Evolutionary conservation across 2,113 vertebrate species (phyloP), one percentile per base, ranked within the genome.

Genomic region (Notiomystis cincta): DNA sequence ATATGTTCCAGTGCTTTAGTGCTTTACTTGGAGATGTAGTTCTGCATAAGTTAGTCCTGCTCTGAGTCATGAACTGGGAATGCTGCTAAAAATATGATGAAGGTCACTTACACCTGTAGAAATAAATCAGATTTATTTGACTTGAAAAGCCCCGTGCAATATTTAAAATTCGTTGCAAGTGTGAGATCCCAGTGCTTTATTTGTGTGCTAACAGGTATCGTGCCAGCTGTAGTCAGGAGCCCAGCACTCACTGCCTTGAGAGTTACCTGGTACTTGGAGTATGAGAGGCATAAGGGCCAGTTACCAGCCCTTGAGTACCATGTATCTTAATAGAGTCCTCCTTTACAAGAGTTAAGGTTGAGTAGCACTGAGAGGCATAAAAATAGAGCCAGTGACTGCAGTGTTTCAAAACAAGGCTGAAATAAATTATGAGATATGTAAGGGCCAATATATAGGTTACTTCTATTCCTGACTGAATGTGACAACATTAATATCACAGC

Each of bases 211-310:
- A 17, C 6, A 9, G 37, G 13, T 61, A 28, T 12, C 1, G 2
- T 62, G 47, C 51, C 0, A 1, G 51, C 51, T 60, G 48, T 28
- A 30, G 31, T 31, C 0, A 0, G 24, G 31, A 81, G 53, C 40
- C 30, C 40, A 10, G 48, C 0, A 0, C 67, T 93, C 6, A 0
- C 42, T 81, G 69, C 31, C 15, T 28, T 37, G 19, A 0, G 2
- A 37, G 38, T 50, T 78, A 23, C 10, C 73, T 37, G 60, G 13
- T 31, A 15, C 53, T 72, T 87, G 0, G n/a, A 61, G 21, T 40
- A 3, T 15, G 37, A 42, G 51, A 28, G 8, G 8, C 38, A 1
- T 7, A 45, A 87, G 50, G 45, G 27, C 71, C 48, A 23, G 14
- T 65, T 90, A 15, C 15, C 58, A 38, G 54, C 15, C 15, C 14